Evolutionary conservation across 2,113 vertebrate species (phyloP).

Genomic region (Murina feae): DNA sequence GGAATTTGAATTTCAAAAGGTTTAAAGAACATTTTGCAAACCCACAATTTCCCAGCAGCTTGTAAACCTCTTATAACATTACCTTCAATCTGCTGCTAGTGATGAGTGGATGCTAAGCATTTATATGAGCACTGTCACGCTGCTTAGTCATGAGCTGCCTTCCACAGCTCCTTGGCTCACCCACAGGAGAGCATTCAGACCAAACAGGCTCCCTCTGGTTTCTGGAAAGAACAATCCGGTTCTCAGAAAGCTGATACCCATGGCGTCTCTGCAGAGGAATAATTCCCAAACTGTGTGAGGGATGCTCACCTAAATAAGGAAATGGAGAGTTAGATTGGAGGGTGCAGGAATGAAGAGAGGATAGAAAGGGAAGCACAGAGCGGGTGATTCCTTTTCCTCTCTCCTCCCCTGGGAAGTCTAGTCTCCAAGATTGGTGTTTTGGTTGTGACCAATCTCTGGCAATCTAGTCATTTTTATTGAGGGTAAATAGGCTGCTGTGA

Average conservation of each 20-base stretch:
- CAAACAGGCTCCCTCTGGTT: constrained; percentile 6
- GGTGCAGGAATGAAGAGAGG: background rate
- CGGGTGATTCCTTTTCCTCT: background rate
- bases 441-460: constrained; percentile 58
- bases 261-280: constrained; percentile 1
- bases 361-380: background rate
- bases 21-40: constrained; percentile 63
- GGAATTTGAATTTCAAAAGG: constrained; percentile 71
- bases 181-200: constrained; percentile 33
- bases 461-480: constrained; percentile 75
- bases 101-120: constrained; percentile 16
- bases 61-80: constrained; percentile 68
- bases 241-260: constrained; percentile 48
- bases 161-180: background rate
- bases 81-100: constrained; percentile 50
- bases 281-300: background rate
- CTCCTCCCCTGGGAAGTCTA: background rate
- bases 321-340: background rate
- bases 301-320: constrained; percentile 8
- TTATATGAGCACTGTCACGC: background rate
- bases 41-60: constrained; percentile 71
- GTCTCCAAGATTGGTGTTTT: constrained; percentile 50
- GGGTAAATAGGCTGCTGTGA: constrained; percentile 69
- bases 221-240: constrained; percentile 42
- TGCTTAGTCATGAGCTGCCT: background rate